Base-by-base conservation (phyloP, 2,113 vertebrate genomes). In the Stigmatopora nigra region DNA sequence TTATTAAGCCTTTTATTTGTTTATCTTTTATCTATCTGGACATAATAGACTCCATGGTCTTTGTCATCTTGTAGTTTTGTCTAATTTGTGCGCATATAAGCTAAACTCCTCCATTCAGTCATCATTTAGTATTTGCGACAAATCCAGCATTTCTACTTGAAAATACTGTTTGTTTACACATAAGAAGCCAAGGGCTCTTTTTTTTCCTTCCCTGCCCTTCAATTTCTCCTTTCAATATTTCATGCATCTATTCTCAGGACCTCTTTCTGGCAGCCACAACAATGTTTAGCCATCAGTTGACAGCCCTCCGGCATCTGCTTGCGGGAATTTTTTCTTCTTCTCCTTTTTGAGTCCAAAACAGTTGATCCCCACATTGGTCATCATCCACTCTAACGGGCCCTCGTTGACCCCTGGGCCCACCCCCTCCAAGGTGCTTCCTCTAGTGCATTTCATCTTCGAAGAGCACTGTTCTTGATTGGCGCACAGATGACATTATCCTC, bases 401-500 rank as follows among this genome's bases (percentile, higher is more conserved):
- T 31, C 3, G 2, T 31, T 53, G n/a, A n/a, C n/a, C n/a, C n/a
- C 11, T 1, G 19, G 19, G 4, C 51, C 19, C 20, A 19, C 51
- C 16, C 48, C 7, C 49, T n/a, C 8, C n/a, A 56, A 14, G 53
- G 1, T 3, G 22, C 22, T 56, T 56, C 25, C 53, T 31, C 53
- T 15, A 15, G 22, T 22, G 59, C 38, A 19, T 82, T 83, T 80
- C 78, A 85, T 83, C 83, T 74, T 78, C 57, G 77, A 84, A 72
- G 75, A 86, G 81, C 82, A 84, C 85, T 78, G 79, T 71, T 75
- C 79, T 64, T 86, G 85, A 88, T 89, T 83, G 81, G 80, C 76
- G 80, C 83, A 83, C 85, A 88, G 86, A 88, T 79, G 87, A 83
- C 83, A 86, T 87, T 88, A 85, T 88, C 75, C 80, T 60, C 74